Evolutionary conservation across 1,140 invertebrate species (phyloP).

Genomic region (Subanguina moxae): DNA sequence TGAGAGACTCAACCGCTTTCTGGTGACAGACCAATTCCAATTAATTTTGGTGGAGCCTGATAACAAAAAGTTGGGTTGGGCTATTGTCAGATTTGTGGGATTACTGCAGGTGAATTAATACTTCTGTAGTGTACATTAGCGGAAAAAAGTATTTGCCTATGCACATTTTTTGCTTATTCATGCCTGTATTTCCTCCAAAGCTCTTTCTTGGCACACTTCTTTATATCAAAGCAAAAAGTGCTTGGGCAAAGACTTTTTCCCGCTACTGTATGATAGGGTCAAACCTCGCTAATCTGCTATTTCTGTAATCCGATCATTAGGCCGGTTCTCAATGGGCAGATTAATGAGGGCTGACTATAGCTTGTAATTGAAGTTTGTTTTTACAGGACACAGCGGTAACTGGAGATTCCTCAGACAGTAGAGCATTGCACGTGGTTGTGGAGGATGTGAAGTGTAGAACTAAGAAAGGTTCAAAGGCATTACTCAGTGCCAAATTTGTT

Average conservation of each 20-base stretch:
- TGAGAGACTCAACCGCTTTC: constrained; percentile 70
- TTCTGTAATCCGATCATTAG: too few species aligned
- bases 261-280: too few species aligned
- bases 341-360: not conserved
- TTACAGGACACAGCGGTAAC: constrained; percentile 69
- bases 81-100: constrained; percentile 84
- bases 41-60: constrained; percentile 94
- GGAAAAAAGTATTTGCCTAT: too few species aligned
- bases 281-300: too few species aligned
- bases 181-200: too few species aligned
- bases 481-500: constrained; percentile 84
- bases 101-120: constrained; percentile 63
- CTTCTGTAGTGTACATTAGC: not conserved
- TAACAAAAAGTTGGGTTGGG: constrained; percentile 84
- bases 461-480: constrained; percentile 65
- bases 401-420: constrained; percentile 89
- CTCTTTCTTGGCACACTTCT: constrained; percentile 13
- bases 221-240: too few species aligned
- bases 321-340: too few species aligned
- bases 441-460: constrained; percentile 63
- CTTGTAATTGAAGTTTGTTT: not conserved
- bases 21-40: constrained; percentile 89
- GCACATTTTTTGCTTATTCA: too few species aligned
- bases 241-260: too few species aligned
- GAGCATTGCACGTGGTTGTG: constrained; percentile 88